Evolutionary conservation across 2,113 vertebrate species (phyloP).

Genomic region (Heptranchias perlo): DNA sequence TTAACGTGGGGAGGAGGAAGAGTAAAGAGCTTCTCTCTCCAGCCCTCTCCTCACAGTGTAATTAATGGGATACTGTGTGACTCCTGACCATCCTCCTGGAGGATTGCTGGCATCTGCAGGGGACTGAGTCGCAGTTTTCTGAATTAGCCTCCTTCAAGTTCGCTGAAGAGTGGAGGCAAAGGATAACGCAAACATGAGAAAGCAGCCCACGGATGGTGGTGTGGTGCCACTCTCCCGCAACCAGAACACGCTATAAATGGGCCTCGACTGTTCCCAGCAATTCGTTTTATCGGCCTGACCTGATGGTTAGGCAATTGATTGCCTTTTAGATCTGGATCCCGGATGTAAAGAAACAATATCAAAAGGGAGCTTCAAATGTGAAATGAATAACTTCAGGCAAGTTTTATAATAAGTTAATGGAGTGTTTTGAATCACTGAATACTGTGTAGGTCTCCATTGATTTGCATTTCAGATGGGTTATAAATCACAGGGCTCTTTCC

Average conservation of each 20-base stretch:
- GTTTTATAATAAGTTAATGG: conserved; percentile 27
- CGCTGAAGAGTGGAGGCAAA: not conserved
- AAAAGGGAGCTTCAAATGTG: conserved; percentile 8
- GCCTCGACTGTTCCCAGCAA: not conserved
- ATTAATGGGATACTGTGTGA: not conserved
- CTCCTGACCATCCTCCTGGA: not conserved
- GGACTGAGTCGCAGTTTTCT: not conserved
- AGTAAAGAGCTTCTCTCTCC: no score
- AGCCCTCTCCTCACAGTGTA: no score
- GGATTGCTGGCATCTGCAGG: no score
- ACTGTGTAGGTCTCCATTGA: not conserved
- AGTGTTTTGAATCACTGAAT: not conserved
- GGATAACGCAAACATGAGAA: not conserved
- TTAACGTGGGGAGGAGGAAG: no score
- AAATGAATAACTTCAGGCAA: conserved; percentile 13
- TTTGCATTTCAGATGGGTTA: conserved; percentile 27
- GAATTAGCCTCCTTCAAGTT: not conserved
- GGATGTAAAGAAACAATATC: conserved; percentile 1
- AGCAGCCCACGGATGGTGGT: not conserved
- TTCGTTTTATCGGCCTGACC: not conserved
- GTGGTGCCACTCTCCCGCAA: not conserved
- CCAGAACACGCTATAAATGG: not conserved
- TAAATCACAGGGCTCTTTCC: conserved; percentile 38
- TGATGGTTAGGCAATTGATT: not conserved
- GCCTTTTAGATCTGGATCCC: not conserved